phyloP scores from a whole-genome alignment of 2,797 vertebrate genomes.

The Coccyzus lansbergi region DNA sequence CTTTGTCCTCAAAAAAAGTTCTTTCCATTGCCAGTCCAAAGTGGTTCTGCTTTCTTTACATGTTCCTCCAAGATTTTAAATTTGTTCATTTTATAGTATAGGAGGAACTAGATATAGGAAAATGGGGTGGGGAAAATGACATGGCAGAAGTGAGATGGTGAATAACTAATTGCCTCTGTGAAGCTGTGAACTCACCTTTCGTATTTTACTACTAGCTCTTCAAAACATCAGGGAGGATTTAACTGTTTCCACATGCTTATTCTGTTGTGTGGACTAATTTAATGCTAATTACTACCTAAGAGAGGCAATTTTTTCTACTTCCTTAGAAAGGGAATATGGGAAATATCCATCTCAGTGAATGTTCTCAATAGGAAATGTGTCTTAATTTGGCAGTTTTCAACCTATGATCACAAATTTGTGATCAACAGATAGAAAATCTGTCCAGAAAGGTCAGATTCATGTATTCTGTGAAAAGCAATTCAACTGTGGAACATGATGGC shows the following conservation, averaged over 20 bases:
- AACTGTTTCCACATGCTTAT: neutral
- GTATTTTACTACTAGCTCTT: neutral
- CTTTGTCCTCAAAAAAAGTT: neutral
- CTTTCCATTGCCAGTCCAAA: neutral
- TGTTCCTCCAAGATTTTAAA: neutral
- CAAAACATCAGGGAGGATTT: neutral
- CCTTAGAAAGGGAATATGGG: conserved; percentile 5
- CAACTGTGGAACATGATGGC: neutral
- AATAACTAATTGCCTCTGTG: neutral
- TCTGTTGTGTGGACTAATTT: neutral
- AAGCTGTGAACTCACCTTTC: neutral
- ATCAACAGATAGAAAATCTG: neutral
- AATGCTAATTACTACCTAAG: neutral
- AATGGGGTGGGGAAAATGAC: neutral
- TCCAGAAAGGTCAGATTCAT: neutral
- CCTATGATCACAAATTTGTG: neutral
- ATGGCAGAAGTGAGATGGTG: neutral
- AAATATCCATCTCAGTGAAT: neutral
- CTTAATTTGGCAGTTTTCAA: neutral
- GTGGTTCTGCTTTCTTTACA: neutral
- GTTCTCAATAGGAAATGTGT: neutral
- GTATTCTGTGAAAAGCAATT: neutral
- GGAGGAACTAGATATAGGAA: neutral
- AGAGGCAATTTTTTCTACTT: neutral
- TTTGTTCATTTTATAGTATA: neutral